Evolutionary conservation across 2,113 vertebrate genomes (phyloP), one percentile per base, ranked within the genome.

Genomic region (Catharus bicknelli): DNA sequence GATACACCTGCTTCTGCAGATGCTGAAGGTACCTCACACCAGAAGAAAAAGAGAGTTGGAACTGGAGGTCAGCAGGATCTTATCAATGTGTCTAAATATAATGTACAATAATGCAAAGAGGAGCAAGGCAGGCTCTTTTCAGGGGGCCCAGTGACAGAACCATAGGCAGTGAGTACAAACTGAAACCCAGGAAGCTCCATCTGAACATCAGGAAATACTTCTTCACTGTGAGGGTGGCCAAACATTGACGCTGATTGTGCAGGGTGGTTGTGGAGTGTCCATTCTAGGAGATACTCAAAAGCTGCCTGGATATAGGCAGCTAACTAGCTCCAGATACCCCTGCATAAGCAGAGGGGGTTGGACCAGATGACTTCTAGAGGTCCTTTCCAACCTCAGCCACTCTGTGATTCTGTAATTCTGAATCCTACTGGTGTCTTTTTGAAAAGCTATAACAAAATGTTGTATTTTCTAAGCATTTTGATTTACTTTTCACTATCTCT

Each of bases 171-270:
- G 30, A 43, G 11, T 40, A 14, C 48, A 55, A 42, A 36, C 26
- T 79, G 14, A 72, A 72, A 51, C 30, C 34, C 9, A 10, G 45
- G 16, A 76, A 42, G 29, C 17, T 91, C 36, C 77, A 9, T 43
- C 47, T 73, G 40, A 57, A 26, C 55, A 77, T 77, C 23, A 66
- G 59, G 12, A 86, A 77, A 59, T 29, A 29, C 30, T 57, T 20
- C 18, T 70, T 55, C 11, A 13, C 40, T 40, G 14, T 62, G 23
- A 57, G 36, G 3, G 7, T 81, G 51, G 48, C 29, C 26, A n/a
- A 17, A 51, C 0, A 0, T 21, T 36, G 30, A 4, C 25, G 48
- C 8, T 45, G n/a, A 5, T 50, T 66, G 34, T 10, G 11, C 51
- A 20, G 25, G 11, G 12, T 70, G 16, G 8, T 43, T 83, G 21